Conservation (phyloP, 2,113 vertebrate species). For the Thomomys bottae region DNA sequence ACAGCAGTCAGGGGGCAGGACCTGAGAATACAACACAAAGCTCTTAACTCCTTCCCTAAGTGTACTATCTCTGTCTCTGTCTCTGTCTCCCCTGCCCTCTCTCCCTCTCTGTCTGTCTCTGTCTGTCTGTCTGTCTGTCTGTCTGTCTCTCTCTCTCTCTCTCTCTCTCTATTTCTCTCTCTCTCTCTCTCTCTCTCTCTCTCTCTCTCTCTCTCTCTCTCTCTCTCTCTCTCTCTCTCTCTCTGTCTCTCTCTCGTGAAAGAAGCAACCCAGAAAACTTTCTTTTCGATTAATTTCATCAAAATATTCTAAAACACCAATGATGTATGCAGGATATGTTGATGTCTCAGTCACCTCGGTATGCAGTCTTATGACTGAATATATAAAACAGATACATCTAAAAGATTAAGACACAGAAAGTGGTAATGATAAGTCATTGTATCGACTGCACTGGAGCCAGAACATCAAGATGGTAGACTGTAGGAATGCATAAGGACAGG, state of each 20-base stretch:
- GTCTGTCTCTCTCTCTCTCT: too few relatives aligned
- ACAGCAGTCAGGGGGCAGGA: background rate
- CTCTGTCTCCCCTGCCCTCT: too few relatives aligned
- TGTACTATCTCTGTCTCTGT: too few relatives aligned
- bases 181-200: too few relatives aligned
- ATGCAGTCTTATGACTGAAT: background rate
- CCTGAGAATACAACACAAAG: background rate
- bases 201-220: too few relatives aligned
- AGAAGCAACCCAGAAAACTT: background rate
- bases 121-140: too few relatives aligned
- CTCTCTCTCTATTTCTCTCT: too few relatives aligned
- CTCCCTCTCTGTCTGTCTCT: too few relatives aligned
- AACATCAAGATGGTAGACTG: background rate
- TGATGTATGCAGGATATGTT: background rate
- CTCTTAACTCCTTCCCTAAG: background rate
- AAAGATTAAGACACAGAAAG: constrained; percentile 33
- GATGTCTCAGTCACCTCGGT: background rate
- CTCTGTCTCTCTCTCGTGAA: too few relatives aligned
- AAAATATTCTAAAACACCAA: constrained; percentile 32
- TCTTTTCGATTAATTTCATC: constrained; percentile 10
- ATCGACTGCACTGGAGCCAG: too few relatives aligned
- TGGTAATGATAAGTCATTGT: background rate
- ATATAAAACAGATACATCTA: background rate
- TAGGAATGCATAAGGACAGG: background rate
- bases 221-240: too few relatives aligned